A percentile compares a stretch with the other conserved stretches of the same genome.
phyloP scores from a whole-genome alignment of 2,797 vertebrate species.

The Australoheros facetus region DNA sequence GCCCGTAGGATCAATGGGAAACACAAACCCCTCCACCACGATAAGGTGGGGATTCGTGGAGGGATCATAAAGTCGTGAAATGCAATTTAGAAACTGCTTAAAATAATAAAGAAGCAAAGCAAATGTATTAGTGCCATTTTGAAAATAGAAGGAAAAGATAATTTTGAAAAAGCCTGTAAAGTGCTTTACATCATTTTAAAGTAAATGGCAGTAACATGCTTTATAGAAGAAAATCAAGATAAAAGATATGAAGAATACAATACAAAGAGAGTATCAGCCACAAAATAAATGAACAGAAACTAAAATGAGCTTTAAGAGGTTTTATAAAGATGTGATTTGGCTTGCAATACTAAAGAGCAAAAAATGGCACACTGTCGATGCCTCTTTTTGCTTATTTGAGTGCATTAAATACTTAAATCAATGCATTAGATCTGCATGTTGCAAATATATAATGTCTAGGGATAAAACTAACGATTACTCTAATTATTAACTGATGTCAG shows the following conservation, averaged over 20 bases:
- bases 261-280: neutral
- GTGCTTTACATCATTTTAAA: slow-evolving; percentile 1
- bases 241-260: neutral
- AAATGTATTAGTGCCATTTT: neutral
- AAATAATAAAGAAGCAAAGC: neutral
- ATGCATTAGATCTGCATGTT: neutral
- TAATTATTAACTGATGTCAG: neutral
- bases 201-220: neutral
- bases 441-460: neutral
- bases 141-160: neutral
- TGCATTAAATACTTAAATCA: neutral
- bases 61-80: neutral
- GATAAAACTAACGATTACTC: neutral
- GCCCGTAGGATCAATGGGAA: no score
- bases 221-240: neutral
- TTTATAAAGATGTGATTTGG: neutral
- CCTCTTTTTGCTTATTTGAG: neutral
- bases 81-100: neutral
- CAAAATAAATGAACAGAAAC: neutral
- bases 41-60: no score
- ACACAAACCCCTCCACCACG: no score
- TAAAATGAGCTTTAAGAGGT: neutral
- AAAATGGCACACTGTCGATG: neutral
- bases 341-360: neutral
- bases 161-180: neutral